A percentile compares a stretch with the other conserved stretches of the same genome.
Evolutionary conservation across 2,797 vertebrate genomes (phyloP).

Genomic region (Leuciscus waleckii): DNA sequence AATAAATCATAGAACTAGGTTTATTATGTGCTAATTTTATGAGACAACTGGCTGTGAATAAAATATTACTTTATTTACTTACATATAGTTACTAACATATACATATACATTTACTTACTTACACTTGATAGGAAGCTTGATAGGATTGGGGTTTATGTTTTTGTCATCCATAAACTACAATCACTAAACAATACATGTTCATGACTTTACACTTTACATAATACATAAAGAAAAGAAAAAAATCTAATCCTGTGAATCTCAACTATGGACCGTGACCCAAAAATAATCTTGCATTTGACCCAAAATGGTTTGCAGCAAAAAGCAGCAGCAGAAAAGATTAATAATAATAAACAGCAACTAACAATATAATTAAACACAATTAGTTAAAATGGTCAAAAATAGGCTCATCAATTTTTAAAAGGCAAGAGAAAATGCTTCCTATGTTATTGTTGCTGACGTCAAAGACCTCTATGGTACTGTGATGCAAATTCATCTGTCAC

Average conservation of each 20-base stretch:
- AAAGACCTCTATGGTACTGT: neutral
- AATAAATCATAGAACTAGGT: neutral
- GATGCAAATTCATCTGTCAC: constrained; percentile 38
- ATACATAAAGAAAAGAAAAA: neutral
- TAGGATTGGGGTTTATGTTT: neutral
- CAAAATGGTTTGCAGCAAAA: neutral
- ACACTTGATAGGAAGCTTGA: neutral
- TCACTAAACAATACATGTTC: neutral
- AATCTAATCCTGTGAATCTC: neutral
- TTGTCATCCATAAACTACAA: neutral
- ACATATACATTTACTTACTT: neutral
- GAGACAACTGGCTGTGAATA: neutral
- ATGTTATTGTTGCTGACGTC: constrained; percentile 13
- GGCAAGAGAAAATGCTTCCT: neutral
- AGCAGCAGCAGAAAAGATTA: neutral
- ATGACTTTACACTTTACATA: neutral
- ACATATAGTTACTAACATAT: too few relatives aligned
- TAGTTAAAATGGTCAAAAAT: neutral
- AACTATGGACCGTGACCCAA: neutral
- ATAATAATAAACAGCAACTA: neutral
- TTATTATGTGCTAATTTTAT: neutral
- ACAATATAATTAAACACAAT: neutral
- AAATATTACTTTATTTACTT: neutral
- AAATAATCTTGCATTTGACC: neutral
- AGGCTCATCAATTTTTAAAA: neutral